Conservation (phyloP, 2,113 vertebrate genomes). For the Capreolus pygargus region DNA sequence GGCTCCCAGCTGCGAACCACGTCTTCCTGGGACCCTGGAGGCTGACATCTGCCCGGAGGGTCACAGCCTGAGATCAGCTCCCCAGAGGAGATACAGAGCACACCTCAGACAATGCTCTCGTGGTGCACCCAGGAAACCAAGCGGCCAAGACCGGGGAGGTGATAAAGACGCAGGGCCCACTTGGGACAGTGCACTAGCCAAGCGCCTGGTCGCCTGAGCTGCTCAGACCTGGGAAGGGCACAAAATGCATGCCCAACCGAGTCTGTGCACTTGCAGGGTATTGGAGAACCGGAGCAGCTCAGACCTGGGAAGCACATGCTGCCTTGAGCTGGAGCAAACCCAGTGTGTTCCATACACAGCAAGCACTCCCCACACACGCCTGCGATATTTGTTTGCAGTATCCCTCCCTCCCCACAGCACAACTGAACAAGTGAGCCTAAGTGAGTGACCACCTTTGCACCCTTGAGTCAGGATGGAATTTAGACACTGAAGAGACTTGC, state of each 20-base stretch:
- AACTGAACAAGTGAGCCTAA: background rate
- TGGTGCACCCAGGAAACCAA: background rate
- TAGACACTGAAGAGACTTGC: background rate
- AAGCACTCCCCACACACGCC: background rate
- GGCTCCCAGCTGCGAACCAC: background rate
- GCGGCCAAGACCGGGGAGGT: background rate
- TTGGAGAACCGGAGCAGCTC: fast-evolving
- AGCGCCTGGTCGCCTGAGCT: background rate
- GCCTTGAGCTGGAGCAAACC: background rate
- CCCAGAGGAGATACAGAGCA: background rate
- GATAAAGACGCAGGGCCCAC: fast-evolving
- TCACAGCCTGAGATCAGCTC: background rate
- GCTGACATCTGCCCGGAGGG: background rate
- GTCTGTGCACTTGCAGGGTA: background rate
- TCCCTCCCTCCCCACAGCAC: background rate
- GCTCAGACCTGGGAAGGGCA: background rate
- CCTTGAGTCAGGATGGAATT: background rate
- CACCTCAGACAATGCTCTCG: background rate
- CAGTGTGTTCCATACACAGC: background rate
- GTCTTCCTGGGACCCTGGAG: background rate
- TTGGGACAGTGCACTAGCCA: background rate
- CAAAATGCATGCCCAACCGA: background rate
- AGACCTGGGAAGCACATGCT: background rate
- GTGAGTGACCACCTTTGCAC: background rate
- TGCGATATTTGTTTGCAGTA: background rate